Percentiles rank a stretch among this genome's conserved stretches.
Evolutionary conservation across 2,797 vertebrate genomes (phyloP).

Genomic region (Eptatretus atami): DNA sequence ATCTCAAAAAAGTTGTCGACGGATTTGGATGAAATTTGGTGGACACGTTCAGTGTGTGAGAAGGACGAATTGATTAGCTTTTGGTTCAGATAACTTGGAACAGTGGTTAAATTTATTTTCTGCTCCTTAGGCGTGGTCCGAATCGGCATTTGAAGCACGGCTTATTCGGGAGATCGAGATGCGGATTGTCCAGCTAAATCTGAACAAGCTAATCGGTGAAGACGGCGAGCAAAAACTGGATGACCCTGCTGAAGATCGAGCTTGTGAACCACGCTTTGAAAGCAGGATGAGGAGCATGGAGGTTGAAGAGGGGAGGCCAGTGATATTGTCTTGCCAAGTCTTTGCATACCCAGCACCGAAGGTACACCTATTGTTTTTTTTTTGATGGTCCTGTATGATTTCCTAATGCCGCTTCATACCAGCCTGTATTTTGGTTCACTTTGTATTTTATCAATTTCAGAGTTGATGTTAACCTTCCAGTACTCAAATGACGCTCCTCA

Average conservation of each 20-base stretch:
- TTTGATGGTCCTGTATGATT: too few relatives aligned
- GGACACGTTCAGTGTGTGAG: too few relatives aligned
- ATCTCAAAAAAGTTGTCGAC: too few relatives aligned
- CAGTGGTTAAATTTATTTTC: neutral
- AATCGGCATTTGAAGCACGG: constrained; percentile 65
- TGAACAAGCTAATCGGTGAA: constrained; percentile 53
- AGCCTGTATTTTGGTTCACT: too few relatives aligned
- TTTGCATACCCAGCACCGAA: constrained; percentile 55
- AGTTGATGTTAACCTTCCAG: too few relatives aligned
- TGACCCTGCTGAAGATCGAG: constrained; percentile 34
- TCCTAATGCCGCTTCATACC: too few relatives aligned
- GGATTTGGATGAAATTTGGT: too few relatives aligned
- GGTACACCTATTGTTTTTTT: constrained; percentile 17
- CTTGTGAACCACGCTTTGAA: constrained; percentile 35
- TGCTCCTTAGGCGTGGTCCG: constrained; percentile 42
- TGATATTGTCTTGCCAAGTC: constrained; percentile 73
- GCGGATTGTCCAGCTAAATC: constrained; percentile 55
- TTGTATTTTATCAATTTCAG: too few relatives aligned
- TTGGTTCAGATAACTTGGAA: too few relatives aligned
- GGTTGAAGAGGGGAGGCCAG: constrained; percentile 57
- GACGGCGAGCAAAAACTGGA: constrained; percentile 24
- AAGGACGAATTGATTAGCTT: too few relatives aligned
- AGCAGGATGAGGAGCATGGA: constrained; percentile 63
- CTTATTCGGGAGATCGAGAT: constrained; percentile 88
- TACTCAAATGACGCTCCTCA: too few relatives aligned